Percentiles rank a stretch among this genome's conserved stretches.
phyloP scores from a whole-genome alignment of 1,140 invertebrate species.

The Halesus radiatus region DNA sequence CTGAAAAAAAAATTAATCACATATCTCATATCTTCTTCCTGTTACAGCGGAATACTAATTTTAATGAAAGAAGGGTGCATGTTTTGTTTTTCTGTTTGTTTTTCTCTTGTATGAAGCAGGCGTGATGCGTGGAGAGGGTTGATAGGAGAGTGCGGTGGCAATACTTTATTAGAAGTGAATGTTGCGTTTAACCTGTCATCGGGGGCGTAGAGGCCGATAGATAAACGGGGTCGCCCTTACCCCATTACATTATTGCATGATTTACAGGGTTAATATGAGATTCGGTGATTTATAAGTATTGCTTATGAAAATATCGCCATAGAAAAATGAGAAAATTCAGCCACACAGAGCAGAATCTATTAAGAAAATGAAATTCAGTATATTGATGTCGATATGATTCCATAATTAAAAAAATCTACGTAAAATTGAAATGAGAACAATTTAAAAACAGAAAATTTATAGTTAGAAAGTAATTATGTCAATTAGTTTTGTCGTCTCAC shows the following conservation, averaged over 20 bases:
- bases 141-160: constrained; percentile 1
- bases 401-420: too few species aligned
- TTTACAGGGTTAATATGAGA: constrained; percentile 45
- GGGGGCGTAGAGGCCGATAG: constrained; percentile 23
- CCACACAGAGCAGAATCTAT: constrained; percentile 10
- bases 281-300: constrained; percentile 44
- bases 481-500: too few species aligned
- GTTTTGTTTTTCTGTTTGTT: too few species aligned
- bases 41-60: too few species aligned
- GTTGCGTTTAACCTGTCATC: constrained; percentile 39
- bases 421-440: too few species aligned
- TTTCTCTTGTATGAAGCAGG: not conserved
- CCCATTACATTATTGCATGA: constrained; percentile 45
- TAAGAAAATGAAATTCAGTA: constrained; percentile 16
- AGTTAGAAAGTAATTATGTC: too few species aligned
- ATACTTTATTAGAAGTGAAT: constrained; percentile 43
- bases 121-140: not conserved
- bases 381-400: not conserved
- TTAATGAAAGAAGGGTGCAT: too few species aligned
- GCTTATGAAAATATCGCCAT: constrained; percentile 26
- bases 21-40: too few species aligned
- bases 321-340: constrained; percentile 31
- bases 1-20: too few species aligned
- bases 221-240: constrained; percentile 27
- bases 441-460: too few species aligned